These are phyloP conservation scores for Odocoileus virginianus DNA, from an alignment of 2,113 vertebrate species.

Conservation along the genomic window DNA sequence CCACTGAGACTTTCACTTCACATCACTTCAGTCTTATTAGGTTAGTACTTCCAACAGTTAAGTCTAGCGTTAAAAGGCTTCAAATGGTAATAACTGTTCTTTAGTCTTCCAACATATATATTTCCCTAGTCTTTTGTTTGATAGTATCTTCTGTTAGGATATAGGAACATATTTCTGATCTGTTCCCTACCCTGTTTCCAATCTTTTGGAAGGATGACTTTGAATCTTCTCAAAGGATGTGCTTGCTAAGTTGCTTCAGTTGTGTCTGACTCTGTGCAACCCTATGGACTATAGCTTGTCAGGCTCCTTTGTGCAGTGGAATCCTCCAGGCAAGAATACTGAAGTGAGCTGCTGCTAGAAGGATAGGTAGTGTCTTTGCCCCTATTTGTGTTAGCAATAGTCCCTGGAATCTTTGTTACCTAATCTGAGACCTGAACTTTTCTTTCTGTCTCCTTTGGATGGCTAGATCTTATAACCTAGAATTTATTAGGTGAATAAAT, in stretches of 20 bases:
- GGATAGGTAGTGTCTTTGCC: not conserved
- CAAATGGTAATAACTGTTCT: not conserved
- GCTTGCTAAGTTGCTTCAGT: not conserved
- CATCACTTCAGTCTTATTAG: not conserved
- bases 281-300: not conserved
- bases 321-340: not conserved
- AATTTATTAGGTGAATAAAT: not conserved
- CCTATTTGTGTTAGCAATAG: not conserved
- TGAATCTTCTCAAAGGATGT: not conserved
- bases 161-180: not conserved
- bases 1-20: not conserved
- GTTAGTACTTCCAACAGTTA: not conserved
- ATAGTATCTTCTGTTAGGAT: not conserved
- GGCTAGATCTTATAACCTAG: not conserved
- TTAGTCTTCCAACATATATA: not conserved
- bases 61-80: not conserved
- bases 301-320: not conserved
- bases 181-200: not conserved
- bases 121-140: not conserved
- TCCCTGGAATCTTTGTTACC: not conserved
- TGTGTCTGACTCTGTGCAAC: not conserved
- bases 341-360: not conserved
- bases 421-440: not conserved
- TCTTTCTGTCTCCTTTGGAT: not conserved
- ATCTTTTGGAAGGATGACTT: not conserved